A percentile compares a stretch with the other conserved stretches of the same genome.
Conservation (phyloP, 1,140 invertebrate genomes). For the Lepeophtheirus salmonis region DNA sequence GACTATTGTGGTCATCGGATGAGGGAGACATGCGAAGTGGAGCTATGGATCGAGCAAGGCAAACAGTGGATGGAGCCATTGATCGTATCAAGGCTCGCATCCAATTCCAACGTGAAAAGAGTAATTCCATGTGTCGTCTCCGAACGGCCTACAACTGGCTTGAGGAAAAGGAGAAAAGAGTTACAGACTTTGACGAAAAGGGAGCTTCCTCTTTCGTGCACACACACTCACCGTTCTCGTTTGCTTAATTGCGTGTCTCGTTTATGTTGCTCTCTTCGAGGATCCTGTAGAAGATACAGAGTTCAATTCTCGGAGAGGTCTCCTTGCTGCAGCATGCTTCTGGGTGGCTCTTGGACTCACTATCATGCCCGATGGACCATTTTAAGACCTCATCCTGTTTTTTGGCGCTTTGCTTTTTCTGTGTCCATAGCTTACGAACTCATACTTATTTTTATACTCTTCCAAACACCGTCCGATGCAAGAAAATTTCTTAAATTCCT, state of each 20-base stretch:
- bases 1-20: not conserved
- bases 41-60: not conserved
- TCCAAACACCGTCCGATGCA: constrained; percentile 27
- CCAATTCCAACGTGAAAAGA: constrained; percentile 2
- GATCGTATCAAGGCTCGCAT: constrained; percentile 9
- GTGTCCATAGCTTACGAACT: constrained; percentile 39
- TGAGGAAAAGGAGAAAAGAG: not conserved
- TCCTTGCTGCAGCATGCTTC: constrained; percentile 33
- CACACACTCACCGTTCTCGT: constrained; percentile 13
- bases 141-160: constrained; percentile 14
- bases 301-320: constrained; percentile 22
- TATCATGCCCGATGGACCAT: constrained; percentile 39
- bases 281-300: not conserved
- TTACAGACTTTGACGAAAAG: not conserved
- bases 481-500: not conserved
- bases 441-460: constrained; percentile 36
- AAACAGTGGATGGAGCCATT: constrained; percentile 8
- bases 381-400: constrained; percentile 39
- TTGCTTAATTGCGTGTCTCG: constrained; percentile 1
- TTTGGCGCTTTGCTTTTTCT: constrained; percentile 39
- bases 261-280: constrained; percentile 9
- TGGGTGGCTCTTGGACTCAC: constrained; percentile 38
- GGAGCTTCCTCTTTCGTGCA: constrained; percentile 9
- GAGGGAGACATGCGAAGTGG: not conserved
- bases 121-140: constrained; percentile 4